A percentile compares a stretch with the other conserved stretches of the same genome.
Conservation (phyloP, 2,888 invertebrate genomes). For the Chironomus riparius region DNA sequence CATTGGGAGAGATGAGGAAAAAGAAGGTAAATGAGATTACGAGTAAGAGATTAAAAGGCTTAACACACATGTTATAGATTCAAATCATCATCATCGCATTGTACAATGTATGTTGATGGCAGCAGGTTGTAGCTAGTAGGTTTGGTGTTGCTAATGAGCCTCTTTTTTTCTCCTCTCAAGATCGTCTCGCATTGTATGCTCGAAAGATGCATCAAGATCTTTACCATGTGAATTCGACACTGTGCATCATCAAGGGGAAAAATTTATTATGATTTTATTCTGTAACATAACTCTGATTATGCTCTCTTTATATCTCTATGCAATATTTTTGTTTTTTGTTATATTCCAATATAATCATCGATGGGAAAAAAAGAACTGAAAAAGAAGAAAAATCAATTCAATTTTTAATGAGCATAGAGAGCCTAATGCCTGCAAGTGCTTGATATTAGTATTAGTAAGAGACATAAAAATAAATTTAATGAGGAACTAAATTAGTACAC, state of each 20-base stretch:
- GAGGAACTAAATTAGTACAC: constrained; percentile 25
- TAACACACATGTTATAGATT: constrained; percentile 12
- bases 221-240: not conserved
- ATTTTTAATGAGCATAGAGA: constrained; percentile 21
- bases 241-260: not conserved
- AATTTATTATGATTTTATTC: constrained; percentile 25
- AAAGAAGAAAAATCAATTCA: constrained; percentile 13
- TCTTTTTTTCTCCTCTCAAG: not conserved
- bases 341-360: not conserved
- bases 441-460: not conserved
- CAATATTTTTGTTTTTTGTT: not conserved
- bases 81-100: constrained; percentile 1
- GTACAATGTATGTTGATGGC: not conserved
- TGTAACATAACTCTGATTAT: constrained; percentile 4
- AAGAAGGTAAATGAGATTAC: constrained; percentile 8
- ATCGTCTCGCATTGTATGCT: not conserved
- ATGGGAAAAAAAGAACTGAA: not conserved
- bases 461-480: constrained; percentile 26
- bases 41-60: constrained; percentile 19
- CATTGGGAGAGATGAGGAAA: not conserved
- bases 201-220: not conserved
- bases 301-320: not conserved
- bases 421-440: not conserved
- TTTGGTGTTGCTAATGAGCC: not conserved
- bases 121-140: not conserved